Evolutionary conservation across 2,797 vertebrate species (phyloP), one percentile per base, ranked within the genome.

Genomic region (Anabacerthia variegaticeps): DNA sequence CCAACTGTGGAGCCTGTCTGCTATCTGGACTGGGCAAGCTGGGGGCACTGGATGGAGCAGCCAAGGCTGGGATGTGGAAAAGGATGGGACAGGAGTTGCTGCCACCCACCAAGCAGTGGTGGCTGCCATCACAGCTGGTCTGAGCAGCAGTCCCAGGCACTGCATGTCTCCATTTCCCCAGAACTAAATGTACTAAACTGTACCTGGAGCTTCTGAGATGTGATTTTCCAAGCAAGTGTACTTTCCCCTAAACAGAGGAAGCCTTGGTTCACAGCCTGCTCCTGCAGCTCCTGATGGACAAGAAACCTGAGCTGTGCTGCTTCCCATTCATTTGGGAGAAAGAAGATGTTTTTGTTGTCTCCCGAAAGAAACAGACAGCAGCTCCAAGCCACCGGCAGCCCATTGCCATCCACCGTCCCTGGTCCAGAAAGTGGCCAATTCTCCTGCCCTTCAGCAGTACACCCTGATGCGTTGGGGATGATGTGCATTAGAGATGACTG

Each of bases 391-490:
- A 52, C 11, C 1, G 3, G n/a, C 43, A 79, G 13, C 14, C 63
- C n/a, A 30, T 1, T 15, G 23, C 10, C 55, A 79, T 14, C 43
- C 3, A 1, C 10, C 28, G 0, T 10, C 59, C 51, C 46, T 49
- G 43, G 51, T 6, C 49, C 46, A n/a, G 17, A 66, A 55, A 49
- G 49, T 1, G 4, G 34, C 36, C 52, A 73, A 16, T 8, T 34
- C 43, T 61, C 46, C 30, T 18, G 46, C 43, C 58, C 62, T 73
- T 91, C 43, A 85, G 46, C 30, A 49, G 27, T 44, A 56, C 54
- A 37, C 10, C 11, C 41, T 68, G 46, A 49, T 1, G 2, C 41
- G 32, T 12, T 0, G 0, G 19, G 39, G 8, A 49, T 0, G 0
- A 79, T 56, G 11, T 85, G 32, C 36, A 28, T 9, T 0, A 0